Conservation (phyloP, 2,888 invertebrate genomes). For the Sinopyrophorus schimmeli region DNA sequence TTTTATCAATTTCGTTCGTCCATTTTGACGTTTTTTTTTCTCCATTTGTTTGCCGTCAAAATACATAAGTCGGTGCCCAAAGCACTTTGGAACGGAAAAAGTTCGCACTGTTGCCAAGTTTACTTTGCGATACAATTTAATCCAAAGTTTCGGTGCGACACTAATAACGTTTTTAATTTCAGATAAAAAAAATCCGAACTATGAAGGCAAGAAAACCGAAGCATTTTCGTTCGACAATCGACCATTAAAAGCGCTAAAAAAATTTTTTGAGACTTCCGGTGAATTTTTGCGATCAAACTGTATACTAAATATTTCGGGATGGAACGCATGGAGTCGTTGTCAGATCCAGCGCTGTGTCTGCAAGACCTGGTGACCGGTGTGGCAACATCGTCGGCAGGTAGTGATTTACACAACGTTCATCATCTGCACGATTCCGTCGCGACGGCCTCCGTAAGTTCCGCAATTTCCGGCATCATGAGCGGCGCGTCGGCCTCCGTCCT, state of each 20-base stretch:
- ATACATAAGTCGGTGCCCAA: too few species aligned
- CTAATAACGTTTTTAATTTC: background rate
- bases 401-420: slow-evolving; percentile 59
- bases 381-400: slow-evolving; percentile 57
- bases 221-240: background rate
- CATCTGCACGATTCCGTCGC: slow-evolving; percentile 60
- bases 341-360: slow-evolving; percentile 72
- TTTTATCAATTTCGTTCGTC: too few species aligned
- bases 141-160: too few species aligned
- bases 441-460: slow-evolving; percentile 48
- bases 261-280: too few species aligned
- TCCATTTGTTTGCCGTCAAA: too few species aligned
- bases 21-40: too few species aligned
- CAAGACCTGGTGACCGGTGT: slow-evolving; percentile 72
- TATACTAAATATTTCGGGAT: slow-evolving; percentile 48
- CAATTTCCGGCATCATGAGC: slow-evolving; percentile 63
- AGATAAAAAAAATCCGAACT: background rate
- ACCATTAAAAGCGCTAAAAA: background rate
- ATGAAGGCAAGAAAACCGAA: background rate
- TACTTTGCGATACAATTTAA: too few species aligned
- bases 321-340: slow-evolving; percentile 70
- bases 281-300: too few species aligned
- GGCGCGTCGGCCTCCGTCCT: slow-evolving; percentile 56
- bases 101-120: too few species aligned
- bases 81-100: too few species aligned